Conservation (phyloP, 2,113 vertebrate species). For the Morone saxatilis region DNA sequence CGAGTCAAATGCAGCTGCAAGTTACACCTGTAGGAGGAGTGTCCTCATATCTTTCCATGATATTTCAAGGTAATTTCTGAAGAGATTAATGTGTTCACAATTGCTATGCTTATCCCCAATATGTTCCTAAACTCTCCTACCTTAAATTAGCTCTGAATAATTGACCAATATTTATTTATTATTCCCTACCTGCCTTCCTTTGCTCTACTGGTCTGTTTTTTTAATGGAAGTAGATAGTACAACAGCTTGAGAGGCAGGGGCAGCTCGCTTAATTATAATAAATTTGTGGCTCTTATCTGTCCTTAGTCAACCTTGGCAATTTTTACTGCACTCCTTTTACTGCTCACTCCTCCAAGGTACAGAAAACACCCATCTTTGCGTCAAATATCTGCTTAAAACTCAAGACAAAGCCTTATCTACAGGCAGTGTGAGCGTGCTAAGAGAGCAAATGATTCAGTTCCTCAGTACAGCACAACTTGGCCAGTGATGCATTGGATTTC, state of each 20-base stretch:
- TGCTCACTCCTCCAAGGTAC: slow-evolving; percentile 61
- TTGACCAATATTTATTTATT: slow-evolving; percentile 64
- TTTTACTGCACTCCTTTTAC: slow-evolving; percentile 64
- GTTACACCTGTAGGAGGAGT: not conserved
- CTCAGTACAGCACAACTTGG: slow-evolving; percentile 38
- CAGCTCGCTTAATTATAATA: slow-evolving; percentile 79
- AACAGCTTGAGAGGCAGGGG: slow-evolving; percentile 70
- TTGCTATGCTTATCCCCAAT: slow-evolving; percentile 1
- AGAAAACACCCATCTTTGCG: slow-evolving; percentile 71
- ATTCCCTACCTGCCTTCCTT: slow-evolving; percentile 45
- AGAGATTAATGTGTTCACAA: slow-evolving; percentile 12
- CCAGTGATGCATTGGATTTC: slow-evolving; percentile 45
- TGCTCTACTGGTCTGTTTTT: slow-evolving; percentile 35
- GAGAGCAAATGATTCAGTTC: slow-evolving; percentile 72
- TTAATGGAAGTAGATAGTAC: slow-evolving; percentile 59
- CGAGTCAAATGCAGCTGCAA: not conserved
- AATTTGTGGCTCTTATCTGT: slow-evolving; percentile 79
- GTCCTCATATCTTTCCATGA: not conserved
- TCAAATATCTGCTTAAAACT: slow-evolving; percentile 78
- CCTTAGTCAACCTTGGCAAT: slow-evolving; percentile 78
- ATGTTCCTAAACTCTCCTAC: slow-evolving; percentile 27
- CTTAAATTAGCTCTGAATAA: slow-evolving; percentile 54
- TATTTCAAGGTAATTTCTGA: slow-evolving; percentile 20
- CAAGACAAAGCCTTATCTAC: slow-evolving; percentile 79
- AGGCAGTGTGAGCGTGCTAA: slow-evolving; percentile 68